Percentiles rank a stretch among this genome's conserved stretches.
These are phyloP conservation scores for Germaria angustata DNA, from an alignment of 2,888 invertebrate species.

Conservation along the genomic window DNA sequence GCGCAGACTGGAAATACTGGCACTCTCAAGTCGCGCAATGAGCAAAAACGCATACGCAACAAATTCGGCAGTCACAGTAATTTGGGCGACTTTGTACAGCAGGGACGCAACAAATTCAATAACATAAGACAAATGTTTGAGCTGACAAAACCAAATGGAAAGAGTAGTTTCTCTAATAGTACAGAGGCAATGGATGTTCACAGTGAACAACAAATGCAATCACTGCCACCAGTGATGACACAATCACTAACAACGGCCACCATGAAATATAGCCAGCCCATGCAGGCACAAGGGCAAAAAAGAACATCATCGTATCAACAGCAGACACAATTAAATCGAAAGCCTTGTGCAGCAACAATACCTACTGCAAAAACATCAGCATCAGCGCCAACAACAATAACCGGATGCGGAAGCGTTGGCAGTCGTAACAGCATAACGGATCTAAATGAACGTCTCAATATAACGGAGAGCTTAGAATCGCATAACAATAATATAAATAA, in stretches of 20 bases:
- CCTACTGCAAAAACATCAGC: background rate
- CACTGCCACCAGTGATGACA: conserved; percentile 60
- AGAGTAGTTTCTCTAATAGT: conserved; percentile 45
- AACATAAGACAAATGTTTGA: conserved; percentile 80
- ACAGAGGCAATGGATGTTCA: background rate
- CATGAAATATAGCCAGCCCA: conserved; percentile 33
- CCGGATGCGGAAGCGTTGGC: conserved; percentile 69
- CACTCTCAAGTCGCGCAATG: conserved; percentile 78
- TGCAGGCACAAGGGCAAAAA: conserved; percentile 57
- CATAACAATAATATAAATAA: conserved; percentile 49
- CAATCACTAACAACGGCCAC: conserved; percentile 52
- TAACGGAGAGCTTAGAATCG: conserved; percentile 68
- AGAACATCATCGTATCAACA: conserved; percentile 50
- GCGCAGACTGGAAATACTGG: conserved; percentile 72
- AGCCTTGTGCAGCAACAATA: conserved; percentile 49
- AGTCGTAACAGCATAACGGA: conserved; percentile 70
- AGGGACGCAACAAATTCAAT: conserved; percentile 77
- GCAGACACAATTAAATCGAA: conserved; percentile 47
- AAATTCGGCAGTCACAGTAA: conserved; percentile 79
- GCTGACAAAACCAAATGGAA: conserved; percentile 70
- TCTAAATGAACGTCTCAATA: conserved; percentile 72
- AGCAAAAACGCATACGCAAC: conserved; percentile 78
- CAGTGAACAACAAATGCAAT: conserved; percentile 59
- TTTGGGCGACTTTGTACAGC: conserved; percentile 76
- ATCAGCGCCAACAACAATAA: conserved; percentile 48